These are phyloP conservation scores for Conopomorpha cramerella DNA, from an alignment of 1,140 invertebrate species.

Conservation along the genomic window DNA sequence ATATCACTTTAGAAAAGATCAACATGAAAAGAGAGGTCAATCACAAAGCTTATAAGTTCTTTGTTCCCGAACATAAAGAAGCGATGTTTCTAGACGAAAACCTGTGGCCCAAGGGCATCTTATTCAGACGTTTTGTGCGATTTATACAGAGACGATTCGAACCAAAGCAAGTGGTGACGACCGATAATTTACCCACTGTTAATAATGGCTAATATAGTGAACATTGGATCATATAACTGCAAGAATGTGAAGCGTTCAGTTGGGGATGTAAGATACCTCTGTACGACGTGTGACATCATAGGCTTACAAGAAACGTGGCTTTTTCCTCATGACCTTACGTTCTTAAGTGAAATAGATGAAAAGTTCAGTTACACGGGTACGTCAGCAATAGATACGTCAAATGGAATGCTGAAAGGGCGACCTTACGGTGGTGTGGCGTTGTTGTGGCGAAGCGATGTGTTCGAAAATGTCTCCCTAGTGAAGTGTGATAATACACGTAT, in stretches of 20 bases:
- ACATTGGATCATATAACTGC: no score
- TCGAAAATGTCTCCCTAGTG: not conserved
- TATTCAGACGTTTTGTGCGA: no score
- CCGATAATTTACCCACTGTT: not conserved
- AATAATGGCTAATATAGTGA: no score
- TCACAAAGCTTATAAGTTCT: not conserved
- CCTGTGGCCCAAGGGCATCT: no score
- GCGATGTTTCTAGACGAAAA: no score
- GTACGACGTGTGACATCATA: no score
- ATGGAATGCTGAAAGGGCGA: not conserved
- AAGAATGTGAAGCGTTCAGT: no score
- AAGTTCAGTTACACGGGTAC: no score
- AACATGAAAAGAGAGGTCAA: no score
- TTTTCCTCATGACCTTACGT: not conserved
- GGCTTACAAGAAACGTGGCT: no score
- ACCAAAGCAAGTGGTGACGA: not conserved
- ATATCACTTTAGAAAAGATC: no score
- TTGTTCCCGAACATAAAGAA: not conserved
- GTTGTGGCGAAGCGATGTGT: conserved; percentile 1
- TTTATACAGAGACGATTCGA: not conserved
- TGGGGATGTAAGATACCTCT: no score
- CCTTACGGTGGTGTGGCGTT: not conserved
- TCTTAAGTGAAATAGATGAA: not conserved
- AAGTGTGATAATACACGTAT: conserved; percentile 1
- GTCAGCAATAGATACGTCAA: not conserved